Conservation (phyloP, 2,113 vertebrate genomes). For the Nycticebus coucang region DNA sequence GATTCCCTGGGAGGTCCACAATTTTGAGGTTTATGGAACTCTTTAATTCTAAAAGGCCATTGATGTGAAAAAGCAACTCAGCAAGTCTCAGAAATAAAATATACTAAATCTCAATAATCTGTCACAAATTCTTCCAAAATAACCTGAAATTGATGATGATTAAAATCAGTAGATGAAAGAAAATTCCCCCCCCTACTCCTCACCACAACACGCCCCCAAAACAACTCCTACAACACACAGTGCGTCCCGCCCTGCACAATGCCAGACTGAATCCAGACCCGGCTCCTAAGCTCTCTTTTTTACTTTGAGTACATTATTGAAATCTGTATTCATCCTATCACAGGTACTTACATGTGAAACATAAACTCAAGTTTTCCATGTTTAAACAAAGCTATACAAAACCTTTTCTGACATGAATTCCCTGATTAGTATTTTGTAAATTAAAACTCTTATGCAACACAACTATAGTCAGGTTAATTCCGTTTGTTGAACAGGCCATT, state of each 20-base stretch:
- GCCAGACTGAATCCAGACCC: not conserved
- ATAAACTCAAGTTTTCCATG: not conserved
- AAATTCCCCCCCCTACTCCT: not conserved
- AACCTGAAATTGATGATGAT: not conserved
- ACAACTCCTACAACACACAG: not conserved
- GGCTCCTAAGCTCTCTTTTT: not conserved
- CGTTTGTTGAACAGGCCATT: not conserved
- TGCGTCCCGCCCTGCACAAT: not conserved
- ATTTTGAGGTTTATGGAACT: not conserved
- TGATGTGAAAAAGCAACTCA: not conserved
- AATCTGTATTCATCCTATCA: not conserved
- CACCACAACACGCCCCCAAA: not conserved
- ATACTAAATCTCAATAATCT: not conserved
- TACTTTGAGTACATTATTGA: not conserved
- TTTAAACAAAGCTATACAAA: conserved; percentile 13
- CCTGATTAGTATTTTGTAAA: not conserved
- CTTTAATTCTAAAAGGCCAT: not conserved
- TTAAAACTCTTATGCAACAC: not conserved
- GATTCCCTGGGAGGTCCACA: not conserved
- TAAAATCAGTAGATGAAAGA: conserved; percentile 24
- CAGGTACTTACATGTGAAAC: not conserved
- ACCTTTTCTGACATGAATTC: not conserved
- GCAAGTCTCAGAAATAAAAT: not conserved
- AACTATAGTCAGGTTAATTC: not conserved
- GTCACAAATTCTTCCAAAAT: conserved; percentile 11